Evolutionary conservation across 2,888 invertebrate genomes (phyloP).

Genomic region (Bimastos eiseni): DNA sequence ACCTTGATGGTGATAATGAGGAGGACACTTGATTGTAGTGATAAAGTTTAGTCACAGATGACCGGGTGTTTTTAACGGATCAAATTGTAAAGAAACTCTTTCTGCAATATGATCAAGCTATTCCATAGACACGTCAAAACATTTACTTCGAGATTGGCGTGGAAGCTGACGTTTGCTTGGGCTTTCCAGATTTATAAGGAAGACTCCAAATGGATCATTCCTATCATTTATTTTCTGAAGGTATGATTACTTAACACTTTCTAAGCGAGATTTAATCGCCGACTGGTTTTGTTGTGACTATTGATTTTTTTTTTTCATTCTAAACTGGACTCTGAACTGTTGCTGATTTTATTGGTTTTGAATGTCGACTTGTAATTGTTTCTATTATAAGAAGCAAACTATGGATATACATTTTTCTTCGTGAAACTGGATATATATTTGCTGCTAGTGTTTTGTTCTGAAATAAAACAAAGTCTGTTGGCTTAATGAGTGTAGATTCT

Average conservation of each 20-base stretch:
- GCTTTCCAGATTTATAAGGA: neutral
- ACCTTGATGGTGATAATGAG: neutral
- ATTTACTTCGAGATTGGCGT: neutral
- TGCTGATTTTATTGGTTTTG: neutral
- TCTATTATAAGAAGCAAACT: neutral
- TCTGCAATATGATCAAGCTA: neutral
- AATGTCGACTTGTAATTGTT: too few relatives aligned
- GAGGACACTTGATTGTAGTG: neutral
- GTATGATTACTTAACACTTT: neutral
- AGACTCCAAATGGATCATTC: neutral
- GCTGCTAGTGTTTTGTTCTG: neutral
- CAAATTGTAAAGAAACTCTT: neutral
- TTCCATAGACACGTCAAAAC: neutral
- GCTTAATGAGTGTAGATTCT: neutral
- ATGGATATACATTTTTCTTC: neutral
- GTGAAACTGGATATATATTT: neutral
- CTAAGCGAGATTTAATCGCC: neutral
- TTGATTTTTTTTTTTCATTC: neutral
- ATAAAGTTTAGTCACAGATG: neutral
- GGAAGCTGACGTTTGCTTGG: neutral
- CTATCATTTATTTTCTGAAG: neutral
- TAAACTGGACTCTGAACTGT: neutral
- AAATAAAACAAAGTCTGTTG: neutral
- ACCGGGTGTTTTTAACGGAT: neutral
- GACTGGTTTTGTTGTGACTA: neutral